A percentile compares a stretch with the other conserved stretches of the same genome.
phyloP scores from a whole-genome alignment of 2,797 vertebrate species.

The Paedocypris micromegethes region DNA sequence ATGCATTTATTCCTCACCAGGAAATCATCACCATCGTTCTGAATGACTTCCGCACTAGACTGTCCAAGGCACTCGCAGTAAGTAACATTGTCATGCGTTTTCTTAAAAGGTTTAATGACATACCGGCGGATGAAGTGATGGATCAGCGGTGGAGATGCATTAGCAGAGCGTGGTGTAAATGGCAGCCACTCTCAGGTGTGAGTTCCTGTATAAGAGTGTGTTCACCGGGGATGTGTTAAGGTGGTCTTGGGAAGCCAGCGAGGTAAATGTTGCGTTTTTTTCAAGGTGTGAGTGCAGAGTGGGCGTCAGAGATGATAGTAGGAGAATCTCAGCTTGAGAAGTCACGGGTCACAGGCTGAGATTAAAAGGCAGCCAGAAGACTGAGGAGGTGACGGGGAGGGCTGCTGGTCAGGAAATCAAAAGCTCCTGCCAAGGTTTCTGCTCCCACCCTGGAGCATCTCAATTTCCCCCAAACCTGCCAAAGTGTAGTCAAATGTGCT shows the following conservation, averaged over 20 bases:
- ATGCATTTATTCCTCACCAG: slow-evolving; percentile 83
- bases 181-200: not conserved
- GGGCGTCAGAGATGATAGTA: slow-evolving; percentile 27
- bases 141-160: not conserved
- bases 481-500: slow-evolving; percentile 24
- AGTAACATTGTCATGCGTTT: slow-evolving; percentile 56
- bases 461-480: not conserved
- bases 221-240: slow-evolving; percentile 19
- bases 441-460: not conserved
- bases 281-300: slow-evolving; percentile 5
- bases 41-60: slow-evolving; percentile 85
- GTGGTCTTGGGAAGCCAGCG: slow-evolving; percentile 31
- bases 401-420: slow-evolving; percentile 37
- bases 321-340: slow-evolving; percentile 23
- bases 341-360: slow-evolving; percentile 27
- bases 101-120: not conserved
- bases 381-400: slow-evolving; percentile 21
- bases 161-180: not conserved
- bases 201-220: not conserved
- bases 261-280: slow-evolving; percentile 27
- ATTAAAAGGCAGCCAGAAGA: slow-evolving; percentile 32
- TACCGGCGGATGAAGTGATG: not conserved
- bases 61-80: slow-evolving; percentile 95
- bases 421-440: slow-evolving; percentile 30
- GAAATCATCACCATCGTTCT: slow-evolving; percentile 83